phyloP scores from a whole-genome alignment of 1,140 invertebrate species.

The Stegodyphus mimosarum region DNA sequence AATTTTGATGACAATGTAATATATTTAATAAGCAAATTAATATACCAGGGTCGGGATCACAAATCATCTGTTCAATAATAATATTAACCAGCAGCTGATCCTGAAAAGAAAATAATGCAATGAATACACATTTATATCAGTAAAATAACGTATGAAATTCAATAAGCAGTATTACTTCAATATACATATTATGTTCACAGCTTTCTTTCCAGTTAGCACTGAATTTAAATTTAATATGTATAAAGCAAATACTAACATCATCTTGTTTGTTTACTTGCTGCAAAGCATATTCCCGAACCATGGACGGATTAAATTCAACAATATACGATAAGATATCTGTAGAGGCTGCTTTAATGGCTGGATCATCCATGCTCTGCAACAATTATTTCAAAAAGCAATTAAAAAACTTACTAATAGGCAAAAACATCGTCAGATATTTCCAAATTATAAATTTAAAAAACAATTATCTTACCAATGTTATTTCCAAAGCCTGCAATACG shows the following conservation, averaged over 20 bases:
- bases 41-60: conserved; percentile 73
- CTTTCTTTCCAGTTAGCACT: no score
- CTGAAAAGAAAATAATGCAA: conserved; percentile 64
- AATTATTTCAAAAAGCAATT: conserved; percentile 49
- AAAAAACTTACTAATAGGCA: background rate
- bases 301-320: conserved; percentile 97
- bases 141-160: background rate
- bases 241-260: conserved; percentile 76
- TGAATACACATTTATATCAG: background rate
- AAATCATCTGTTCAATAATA: conserved; percentile 94
- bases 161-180: background rate
- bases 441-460: background rate
- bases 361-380: conserved; percentile 79
- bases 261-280: conserved; percentile 84
- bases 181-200: background rate
- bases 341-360: conserved; percentile 90
- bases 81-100: conserved; percentile 96
- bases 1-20: no score
- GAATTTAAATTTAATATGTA: background rate
- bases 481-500: conserved; percentile 92
- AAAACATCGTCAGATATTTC: background rate
- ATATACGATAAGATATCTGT: conserved; percentile 98
- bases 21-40: background rate
- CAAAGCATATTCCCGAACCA: conserved; percentile 95
- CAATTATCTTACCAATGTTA: conserved; percentile 78